phyloP scores from a whole-genome alignment of 53 echinoderm and acorn worm species.

The Patiria pectinifera region DNA sequence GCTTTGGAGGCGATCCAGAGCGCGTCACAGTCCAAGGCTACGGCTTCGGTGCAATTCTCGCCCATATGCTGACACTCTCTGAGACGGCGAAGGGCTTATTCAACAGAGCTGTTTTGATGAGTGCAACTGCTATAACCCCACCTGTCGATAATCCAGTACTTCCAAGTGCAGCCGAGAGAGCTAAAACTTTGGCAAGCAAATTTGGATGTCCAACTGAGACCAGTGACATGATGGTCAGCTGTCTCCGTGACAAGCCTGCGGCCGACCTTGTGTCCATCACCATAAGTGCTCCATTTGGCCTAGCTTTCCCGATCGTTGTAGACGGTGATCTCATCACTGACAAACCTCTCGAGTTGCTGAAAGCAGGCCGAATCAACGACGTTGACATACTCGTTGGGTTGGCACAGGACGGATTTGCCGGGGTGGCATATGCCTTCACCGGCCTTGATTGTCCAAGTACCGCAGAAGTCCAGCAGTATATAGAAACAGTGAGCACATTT shows the following conservation, averaged over 20 bases:
- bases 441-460: slow-evolving; percentile 14
- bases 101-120: slow-evolving; percentile 61
- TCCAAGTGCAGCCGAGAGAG: slow-evolving; percentile 1
- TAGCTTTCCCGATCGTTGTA: slow-evolving; percentile 32
- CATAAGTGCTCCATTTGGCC: not conserved
- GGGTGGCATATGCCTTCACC: not conserved
- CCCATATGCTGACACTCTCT: slow-evolving; percentile 57
- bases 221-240: slow-evolving; percentile 40
- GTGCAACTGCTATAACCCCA: slow-evolving; percentile 46
- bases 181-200: slow-evolving; percentile 18
- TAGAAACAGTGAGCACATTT: not conserved
- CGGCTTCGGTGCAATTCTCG: slow-evolving; percentile 64
- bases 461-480: slow-evolving; percentile 7
- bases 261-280: slow-evolving; percentile 1
- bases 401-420: slow-evolving; percentile 14
- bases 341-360: not conserved
- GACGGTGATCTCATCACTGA: slow-evolving; percentile 48
- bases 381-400: slow-evolving; percentile 49
- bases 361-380: slow-evolving; percentile 14
- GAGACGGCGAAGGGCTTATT: slow-evolving; percentile 58
- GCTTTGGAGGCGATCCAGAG: slow-evolving; percentile 72
- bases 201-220: slow-evolving; percentile 31
- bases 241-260: slow-evolving; percentile 46
- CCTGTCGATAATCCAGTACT: not conserved
- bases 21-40: slow-evolving; percentile 72